Base-by-base conservation (phyloP, 2,888 invertebrate species). In the Steinernema scapterisci region DNA sequence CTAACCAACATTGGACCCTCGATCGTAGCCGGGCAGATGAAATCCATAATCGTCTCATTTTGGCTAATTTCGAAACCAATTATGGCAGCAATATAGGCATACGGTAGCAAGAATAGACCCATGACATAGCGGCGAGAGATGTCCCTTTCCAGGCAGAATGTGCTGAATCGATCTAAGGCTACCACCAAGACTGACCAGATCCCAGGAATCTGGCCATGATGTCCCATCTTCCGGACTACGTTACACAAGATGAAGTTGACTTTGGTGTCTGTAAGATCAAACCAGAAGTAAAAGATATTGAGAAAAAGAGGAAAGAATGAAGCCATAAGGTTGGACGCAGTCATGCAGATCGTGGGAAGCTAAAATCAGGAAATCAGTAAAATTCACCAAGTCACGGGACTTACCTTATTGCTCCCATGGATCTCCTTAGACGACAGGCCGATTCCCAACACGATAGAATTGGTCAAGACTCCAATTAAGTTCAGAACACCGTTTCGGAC, bases 121-220 rank as follows among this genome's bases (percentile, higher is more conserved):
- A 23, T 9, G 21, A 52, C 7, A 3, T 21, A 23, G 2, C 52
- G 52, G 23, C 21, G 52, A 21, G 21, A 21, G 3, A 52, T 9
- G 21, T 52, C 52, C 23, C 21, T 19, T 23, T 52, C 6, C 3
- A 23, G 23, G 21, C 52, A 52, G 21, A 52, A 23, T 5, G 52
- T 11, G 52, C 19, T 21, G 52, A 21, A 52, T 2, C 52, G 52
- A 11, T 52, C 52, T 1, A 52, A 11, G 21, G 52, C 52, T 21
- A 52, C 52, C n/a, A 52, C 52, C 52, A 52, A 23, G 52, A 52
- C 52, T 3, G 52, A 52, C 52, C 52, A 52, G 23, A 52, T 52
- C 11, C 52, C 52, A 21, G 52, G 19, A 11, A 52, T n/a, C 11
- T 52, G 52, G 11, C 21, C 52, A 23, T 52, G 52, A 23, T 52